phyloP scores from a whole-genome alignment of 2,113 vertebrate species.

The Phoenicopterus ruber region DNA sequence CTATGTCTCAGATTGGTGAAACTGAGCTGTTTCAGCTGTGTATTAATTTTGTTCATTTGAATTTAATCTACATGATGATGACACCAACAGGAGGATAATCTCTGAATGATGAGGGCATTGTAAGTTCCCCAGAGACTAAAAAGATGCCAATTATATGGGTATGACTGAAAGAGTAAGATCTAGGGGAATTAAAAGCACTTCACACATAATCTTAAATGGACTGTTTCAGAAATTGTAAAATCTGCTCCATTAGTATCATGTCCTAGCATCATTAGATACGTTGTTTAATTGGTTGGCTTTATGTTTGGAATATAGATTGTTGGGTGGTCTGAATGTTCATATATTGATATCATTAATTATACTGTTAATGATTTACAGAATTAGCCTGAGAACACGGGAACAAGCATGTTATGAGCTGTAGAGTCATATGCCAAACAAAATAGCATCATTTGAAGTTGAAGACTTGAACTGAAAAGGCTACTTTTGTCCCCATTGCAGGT shows the following conservation, averaged over 20 bases:
- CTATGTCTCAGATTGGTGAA: not conserved
- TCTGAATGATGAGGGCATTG: not conserved
- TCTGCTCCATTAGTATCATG: not conserved
- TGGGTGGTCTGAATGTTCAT: not conserved
- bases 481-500: not conserved
- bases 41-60: not conserved
- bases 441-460: accelerated
- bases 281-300: not conserved
- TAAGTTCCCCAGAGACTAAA: not conserved
- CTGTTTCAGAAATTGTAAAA: not conserved
- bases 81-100: not conserved
- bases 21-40: not conserved
- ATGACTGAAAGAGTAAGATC: not conserved
- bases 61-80: not conserved
- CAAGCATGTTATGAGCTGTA: not conserved
- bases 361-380: not conserved
- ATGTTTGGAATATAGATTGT: not conserved
- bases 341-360: not conserved
- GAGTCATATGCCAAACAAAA: not conserved
- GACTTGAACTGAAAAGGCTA: not conserved
- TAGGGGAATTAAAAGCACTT: not conserved
- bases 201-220: not conserved
- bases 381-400: not conserved
- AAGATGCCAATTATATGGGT: not conserved
- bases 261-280: not conserved